Percentiles rank a stretch among this genome's conserved stretches.
phyloP scores from a whole-genome alignment of 2,888 invertebrate genomes.

The Drosophila kanekoi region DNA sequence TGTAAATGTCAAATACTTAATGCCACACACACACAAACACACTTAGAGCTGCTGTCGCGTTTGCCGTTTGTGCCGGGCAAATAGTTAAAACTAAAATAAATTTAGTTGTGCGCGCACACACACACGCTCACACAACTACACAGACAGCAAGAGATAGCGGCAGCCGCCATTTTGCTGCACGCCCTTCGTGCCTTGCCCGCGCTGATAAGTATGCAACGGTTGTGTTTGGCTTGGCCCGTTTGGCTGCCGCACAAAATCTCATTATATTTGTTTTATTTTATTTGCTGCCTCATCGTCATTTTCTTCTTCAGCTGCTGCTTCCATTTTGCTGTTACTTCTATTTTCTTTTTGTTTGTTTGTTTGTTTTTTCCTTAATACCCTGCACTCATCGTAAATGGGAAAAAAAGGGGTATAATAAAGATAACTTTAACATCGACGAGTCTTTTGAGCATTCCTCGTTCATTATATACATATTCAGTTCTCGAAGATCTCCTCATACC shows the following conservation, averaged over 20 bases:
- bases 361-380: slow-evolving; percentile 27
- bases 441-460: neutral
- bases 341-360: slow-evolving; percentile 19
- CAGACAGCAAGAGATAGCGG: slow-evolving; percentile 62
- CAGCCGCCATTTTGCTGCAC: slow-evolving; percentile 68
- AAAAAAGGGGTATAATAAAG: neutral
- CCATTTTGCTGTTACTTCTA: slow-evolving; percentile 14
- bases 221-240: slow-evolving; percentile 42
- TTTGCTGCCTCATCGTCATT: slow-evolving; percentile 66
- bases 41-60: slow-evolving; percentile 31
- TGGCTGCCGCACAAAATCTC: slow-evolving; percentile 80
- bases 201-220: slow-evolving; percentile 77
- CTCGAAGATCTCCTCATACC: no score
- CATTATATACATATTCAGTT: no score
- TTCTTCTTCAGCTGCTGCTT: slow-evolving; percentile 46
- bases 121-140: slow-evolving; percentile 15
- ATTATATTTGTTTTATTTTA: slow-evolving; percentile 82
- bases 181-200: slow-evolving; percentile 43
- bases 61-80: slow-evolving; percentile 67
- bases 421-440: neutral
- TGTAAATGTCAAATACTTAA: slow-evolving; percentile 60
- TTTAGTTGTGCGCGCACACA: slow-evolving; percentile 52
- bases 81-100: slow-evolving; percentile 82
- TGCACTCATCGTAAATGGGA: neutral
- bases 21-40: slow-evolving; percentile 30